Percentiles rank a stretch among this genome's conserved stretches.
These are phyloP conservation scores for Empidonax alnorum DNA, from an alignment of 2,113 vertebrate species.

Conservation along the genomic window DNA sequence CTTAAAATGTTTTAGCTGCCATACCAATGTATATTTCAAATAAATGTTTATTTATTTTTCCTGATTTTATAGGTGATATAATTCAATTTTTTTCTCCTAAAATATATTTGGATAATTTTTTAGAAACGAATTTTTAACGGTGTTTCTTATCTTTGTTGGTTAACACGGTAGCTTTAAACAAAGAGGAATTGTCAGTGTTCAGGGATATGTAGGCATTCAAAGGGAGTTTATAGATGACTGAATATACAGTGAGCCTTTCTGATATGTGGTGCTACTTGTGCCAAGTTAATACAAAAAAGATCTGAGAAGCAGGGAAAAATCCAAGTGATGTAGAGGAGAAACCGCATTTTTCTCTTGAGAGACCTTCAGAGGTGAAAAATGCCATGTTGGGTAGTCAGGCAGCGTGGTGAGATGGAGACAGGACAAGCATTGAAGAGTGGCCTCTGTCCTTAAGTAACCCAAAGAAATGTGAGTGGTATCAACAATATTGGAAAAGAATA, in stretches of 20 bases:
- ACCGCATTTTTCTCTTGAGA: background rate
- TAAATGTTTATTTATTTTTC: constrained; percentile 77
- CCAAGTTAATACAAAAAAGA: background rate
- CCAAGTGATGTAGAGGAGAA: background rate
- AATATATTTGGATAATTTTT: background rate
- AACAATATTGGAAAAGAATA: background rate
- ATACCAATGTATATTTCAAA: background rate
- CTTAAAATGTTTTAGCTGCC: background rate
- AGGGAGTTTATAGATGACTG: background rate
- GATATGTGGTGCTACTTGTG: background rate
- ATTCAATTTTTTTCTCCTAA: background rate
- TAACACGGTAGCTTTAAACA: background rate
- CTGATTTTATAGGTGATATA: constrained; percentile 68
- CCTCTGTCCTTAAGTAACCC: background rate
- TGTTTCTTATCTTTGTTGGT: background rate
- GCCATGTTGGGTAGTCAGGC: background rate
- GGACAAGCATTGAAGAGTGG: background rate
- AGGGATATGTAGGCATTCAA: background rate
- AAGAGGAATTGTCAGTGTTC: background rate
- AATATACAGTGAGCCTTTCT: background rate
- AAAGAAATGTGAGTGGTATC: background rate
- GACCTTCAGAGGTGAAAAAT: background rate
- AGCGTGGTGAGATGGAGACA: background rate
- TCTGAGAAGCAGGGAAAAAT: background rate
- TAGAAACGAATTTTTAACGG: background rate